phyloP scores from a whole-genome alignment of 2,888 invertebrate genomes.

The Andrena fulva region DNA sequence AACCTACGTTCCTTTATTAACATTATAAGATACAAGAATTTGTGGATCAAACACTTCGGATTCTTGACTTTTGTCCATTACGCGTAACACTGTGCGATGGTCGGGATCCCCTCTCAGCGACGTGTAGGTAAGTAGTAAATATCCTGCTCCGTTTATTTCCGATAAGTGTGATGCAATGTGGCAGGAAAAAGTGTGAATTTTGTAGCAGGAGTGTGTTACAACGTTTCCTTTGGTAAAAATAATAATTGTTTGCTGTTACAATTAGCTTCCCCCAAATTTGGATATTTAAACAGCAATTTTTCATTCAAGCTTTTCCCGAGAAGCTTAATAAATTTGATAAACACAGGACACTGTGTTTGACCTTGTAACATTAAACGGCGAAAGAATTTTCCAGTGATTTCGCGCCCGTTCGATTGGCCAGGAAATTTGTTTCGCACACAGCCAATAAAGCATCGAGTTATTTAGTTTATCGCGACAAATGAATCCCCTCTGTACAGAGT shows the following conservation, averaged over 20 bases:
- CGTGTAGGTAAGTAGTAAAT: slow-evolving; percentile 18
- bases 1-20: too few relatives aligned
- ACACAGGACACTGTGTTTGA: not conserved
- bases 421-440: slow-evolving; percentile 34
- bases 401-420: not conserved
- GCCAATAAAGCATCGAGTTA: slow-evolving; percentile 42
- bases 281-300: too few relatives aligned
- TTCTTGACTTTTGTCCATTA: too few relatives aligned
- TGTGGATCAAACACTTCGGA: too few relatives aligned
- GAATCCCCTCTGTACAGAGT: slow-evolving; percentile 7
- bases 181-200: not conserved
- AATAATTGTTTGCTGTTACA: too few relatives aligned
- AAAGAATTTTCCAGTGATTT: slow-evolving; percentile 6
- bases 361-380: not conserved
- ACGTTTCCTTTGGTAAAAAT: not conserved
- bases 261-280: too few relatives aligned
- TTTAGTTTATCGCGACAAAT: slow-evolving; percentile 43
- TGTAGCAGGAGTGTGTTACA: not conserved
- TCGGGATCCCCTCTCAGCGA: slow-evolving; percentile 3
- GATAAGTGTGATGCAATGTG: not conserved
- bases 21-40: too few relatives aligned
- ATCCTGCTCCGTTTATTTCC: slow-evolving; percentile 2
- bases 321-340: too few relatives aligned
- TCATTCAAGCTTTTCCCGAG: too few relatives aligned
- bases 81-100: too few relatives aligned